Evolutionary conservation across 2,797 vertebrate genomes (phyloP), one percentile per base, ranked within the genome.

Genomic region (Arvicola amphibius): DNA sequence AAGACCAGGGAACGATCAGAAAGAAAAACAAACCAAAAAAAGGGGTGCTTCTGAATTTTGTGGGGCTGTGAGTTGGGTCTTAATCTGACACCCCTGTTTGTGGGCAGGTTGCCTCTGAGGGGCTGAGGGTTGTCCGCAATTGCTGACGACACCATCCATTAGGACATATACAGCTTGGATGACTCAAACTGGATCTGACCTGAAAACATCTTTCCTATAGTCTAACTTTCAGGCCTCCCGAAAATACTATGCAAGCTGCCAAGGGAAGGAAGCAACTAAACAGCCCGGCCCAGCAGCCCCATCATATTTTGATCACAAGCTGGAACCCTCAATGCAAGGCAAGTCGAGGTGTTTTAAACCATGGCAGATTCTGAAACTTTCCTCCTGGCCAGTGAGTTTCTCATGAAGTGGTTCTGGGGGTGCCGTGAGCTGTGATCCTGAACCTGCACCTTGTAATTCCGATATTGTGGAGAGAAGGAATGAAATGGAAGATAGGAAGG

Each of bases 1-100:
- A 59, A 43, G 17, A 78, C 56, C 14, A 27, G 9, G 14, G 10
- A 11, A 6, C 0, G 5, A 43, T 89, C 32, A 12, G 7, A 46
- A 51, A 81, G 21, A 34, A 81, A 76, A 17, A 5, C 51, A 2
- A 63, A 69, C 48, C 37, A 32, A 19, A 0, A 37, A 63, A 51
- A 6, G 14, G 13, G 6, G 21, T 19, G 16, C 27, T 27, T 63
- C 27, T 0, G 0, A 12, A 8, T 65, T 34, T 0, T 10, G 4
- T 1, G 5, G n/a, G 32, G 27, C 53, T 48, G 25, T n/a, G 69
- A 48, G 0, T 53, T 23, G 8, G 48, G 13, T 53, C 23, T 71
- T 65, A 9, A 34, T 74, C 34, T 29, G 67, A 43, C 9, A 34
- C 11, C 27, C 1, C 3, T 6, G 17, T 12, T 8, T 14, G 6